These are phyloP conservation scores for Pseudomyrmex flavicornis DNA, from an alignment of 1,140 invertebrate species.

Conservation along the genomic window DNA sequence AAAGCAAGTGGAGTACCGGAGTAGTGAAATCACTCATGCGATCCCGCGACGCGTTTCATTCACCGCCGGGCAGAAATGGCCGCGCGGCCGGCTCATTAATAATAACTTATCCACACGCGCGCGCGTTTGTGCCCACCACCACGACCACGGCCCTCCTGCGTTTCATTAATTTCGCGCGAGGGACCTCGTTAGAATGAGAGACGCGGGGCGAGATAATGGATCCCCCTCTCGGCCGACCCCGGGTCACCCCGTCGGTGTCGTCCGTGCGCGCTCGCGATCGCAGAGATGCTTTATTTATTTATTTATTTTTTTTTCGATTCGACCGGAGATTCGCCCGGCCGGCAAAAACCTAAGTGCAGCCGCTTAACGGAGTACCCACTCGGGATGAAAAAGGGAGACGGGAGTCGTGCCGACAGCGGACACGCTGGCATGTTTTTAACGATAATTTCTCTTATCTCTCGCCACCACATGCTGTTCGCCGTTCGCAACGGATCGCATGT, in stretches of 20 bases:
- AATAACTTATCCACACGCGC: slow-evolving; percentile 61
- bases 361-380: slow-evolving; percentile 45
- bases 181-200: slow-evolving; percentile 56
- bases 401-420: slow-evolving; percentile 47
- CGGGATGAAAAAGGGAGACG: slow-evolving; percentile 55
- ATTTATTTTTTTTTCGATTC: slow-evolving; percentile 21
- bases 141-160: slow-evolving; percentile 34
- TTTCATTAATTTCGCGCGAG: slow-evolving; percentile 60
- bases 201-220: slow-evolving; percentile 53
- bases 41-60: slow-evolving; percentile 57
- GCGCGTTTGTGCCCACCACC: slow-evolving; percentile 14
- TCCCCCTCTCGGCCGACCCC: slow-evolving; percentile 27
- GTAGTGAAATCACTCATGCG: slow-evolving; percentile 55
- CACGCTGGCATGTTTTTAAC: slow-evolving; percentile 72
- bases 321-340: slow-evolving; percentile 38
- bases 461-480: slow-evolving; percentile 69
- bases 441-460: slow-evolving; percentile 72
- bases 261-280: slow-evolving; percentile 10
- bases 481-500: slow-evolving; percentile 56
- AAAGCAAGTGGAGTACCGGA: slow-evolving; percentile 41
- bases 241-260: slow-evolving; percentile 54
- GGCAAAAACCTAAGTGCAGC: slow-evolving; percentile 68
- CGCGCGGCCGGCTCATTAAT: slow-evolving; percentile 51
- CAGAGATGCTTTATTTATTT: neutral
- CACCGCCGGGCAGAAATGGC: slow-evolving; percentile 53